Evolutionary conservation across 2,888 invertebrate genomes (phyloP).

Genomic region (Pantelozetes paolii): DNA sequence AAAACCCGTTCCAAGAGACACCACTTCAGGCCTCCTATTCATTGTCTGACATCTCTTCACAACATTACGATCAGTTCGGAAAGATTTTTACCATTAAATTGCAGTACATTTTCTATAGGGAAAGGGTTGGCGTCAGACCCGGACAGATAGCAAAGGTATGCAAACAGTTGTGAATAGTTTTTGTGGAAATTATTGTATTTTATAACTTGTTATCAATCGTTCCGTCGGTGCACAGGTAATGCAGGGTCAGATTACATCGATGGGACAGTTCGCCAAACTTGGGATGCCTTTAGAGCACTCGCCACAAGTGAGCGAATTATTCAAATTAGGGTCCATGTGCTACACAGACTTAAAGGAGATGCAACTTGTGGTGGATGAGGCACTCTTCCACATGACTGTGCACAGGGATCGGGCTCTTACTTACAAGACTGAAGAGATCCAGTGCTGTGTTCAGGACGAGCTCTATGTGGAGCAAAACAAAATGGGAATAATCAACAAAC

Average conservation of each 20-base stretch:
- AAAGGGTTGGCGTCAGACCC: constrained; percentile 89
- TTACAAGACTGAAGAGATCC: constrained; percentile 95
- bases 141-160: constrained; percentile 67
- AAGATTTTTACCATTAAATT: constrained; percentile 97
- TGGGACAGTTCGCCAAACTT: constrained; percentile 52
- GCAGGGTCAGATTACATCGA: constrained; percentile 66
- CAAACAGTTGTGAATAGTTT: too few relatives aligned
- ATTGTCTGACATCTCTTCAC: constrained; percentile 82
- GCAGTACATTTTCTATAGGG: constrained; percentile 97
- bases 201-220: too few relatives aligned
- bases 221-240: constrained; percentile 67
- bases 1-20: constrained; percentile 90
- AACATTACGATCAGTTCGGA: constrained; percentile 97
- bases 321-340: constrained; percentile 86
- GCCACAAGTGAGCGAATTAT: constrained; percentile 89
- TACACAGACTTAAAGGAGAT: constrained; percentile 89
- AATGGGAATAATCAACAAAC: constrained; percentile 75
- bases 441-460: constrained; percentile 88
- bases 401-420: constrained; percentile 81
- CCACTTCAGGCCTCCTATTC: constrained; percentile 92
- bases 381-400: constrained; percentile 76
- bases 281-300: constrained; percentile 96
- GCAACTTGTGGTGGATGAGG: constrained; percentile 80
- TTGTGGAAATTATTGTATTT: too few relatives aligned
- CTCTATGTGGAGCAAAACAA: constrained; percentile 74